Base-by-base conservation (phyloP, 2,113 vertebrate species). In the Nibea albiflora region DNA sequence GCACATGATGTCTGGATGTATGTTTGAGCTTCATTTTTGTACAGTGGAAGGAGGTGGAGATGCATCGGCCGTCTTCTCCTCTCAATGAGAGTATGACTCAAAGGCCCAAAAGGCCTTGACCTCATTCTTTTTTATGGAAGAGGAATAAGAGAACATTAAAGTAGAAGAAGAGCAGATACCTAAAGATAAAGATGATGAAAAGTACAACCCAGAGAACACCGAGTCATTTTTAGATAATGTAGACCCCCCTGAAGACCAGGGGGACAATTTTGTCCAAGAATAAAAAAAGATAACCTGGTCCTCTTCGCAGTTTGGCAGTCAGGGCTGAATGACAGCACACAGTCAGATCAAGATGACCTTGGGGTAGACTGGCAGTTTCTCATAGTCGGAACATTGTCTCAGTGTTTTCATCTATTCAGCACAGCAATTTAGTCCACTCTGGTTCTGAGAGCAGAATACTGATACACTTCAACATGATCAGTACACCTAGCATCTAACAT, bases 211-310 rank as follows among this genome's bases (percentile, higher is more conserved):
- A 28, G 39, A 71, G 66, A 64, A 49, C 52, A 56, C 16, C 4
- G 24, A 81, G 28, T 79, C 64, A 66, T 76, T 58, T 69, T 70
- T 31, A 68, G 56, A 80, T 72, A 67, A 64, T 67, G 19, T 19
- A 24, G 64, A 77, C 44, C 60, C 26, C 63, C 17, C 53, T 56
- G 22, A 64, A 47, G 69, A 64, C 53, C 57, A 70, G 53, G 56
- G 49, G 39, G 58, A 67, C 26, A 53, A 17, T 73, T 85, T 68
- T 73, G 19, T 50, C 10, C 16, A 62, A 39, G 74, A 79, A 70
- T 71, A n/a, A 85, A 85, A 85, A 39, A 76, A 73, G 65, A 84
- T 82, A 88, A 86, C 69, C 39, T 39, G 22, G 44, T 69, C 50
- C 39, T 63, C 58, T 50, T 80, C 54, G 71, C 67, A 9, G 12